A percentile compares a stretch with the other conserved stretches of the same genome.
Evolutionary conservation across 1,140 invertebrate genomes (phyloP).

Genomic region (Caenorhabditis briggsae): DNA sequence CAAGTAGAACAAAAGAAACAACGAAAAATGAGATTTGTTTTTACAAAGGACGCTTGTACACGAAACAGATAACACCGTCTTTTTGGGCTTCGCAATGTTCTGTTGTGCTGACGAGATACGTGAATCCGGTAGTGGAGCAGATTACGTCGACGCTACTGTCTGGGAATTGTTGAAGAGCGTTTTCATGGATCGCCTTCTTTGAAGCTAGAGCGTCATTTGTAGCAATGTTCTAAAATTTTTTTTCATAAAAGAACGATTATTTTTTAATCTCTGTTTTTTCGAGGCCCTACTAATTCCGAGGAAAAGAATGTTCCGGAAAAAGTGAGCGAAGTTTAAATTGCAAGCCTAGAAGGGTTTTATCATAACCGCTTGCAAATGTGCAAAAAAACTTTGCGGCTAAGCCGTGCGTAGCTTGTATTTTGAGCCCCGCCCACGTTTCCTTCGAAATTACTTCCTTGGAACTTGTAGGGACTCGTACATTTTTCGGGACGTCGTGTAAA

Average conservation of each 20-base stretch:
- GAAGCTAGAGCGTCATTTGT: slow-evolving; percentile 61
- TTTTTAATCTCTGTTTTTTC: no score
- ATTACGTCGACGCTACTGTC: slow-evolving; percentile 63
- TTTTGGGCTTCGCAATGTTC: slow-evolving; percentile 68
- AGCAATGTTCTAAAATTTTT: slow-evolving; percentile 63
- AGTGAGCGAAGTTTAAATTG: no score
- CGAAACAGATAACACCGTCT: slow-evolving; percentile 66
- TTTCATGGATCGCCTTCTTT: slow-evolving; percentile 62
- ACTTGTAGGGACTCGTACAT: no score
- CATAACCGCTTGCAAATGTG: no score
- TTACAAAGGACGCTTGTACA: slow-evolving; percentile 64
- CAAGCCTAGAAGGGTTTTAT: no score
- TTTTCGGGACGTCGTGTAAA: no score
- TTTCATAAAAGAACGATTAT: not conserved
- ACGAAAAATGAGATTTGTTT: not conserved
- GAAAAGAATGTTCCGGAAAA: no score
- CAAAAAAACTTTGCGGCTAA: no score
- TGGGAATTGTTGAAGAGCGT: slow-evolving; percentile 56
- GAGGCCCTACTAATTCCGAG: no score
- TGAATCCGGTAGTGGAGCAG: slow-evolving; percentile 66
- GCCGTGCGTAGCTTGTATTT: no score
- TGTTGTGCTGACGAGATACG: slow-evolving; percentile 66
- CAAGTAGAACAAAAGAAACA: not conserved
- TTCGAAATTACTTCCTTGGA: no score
- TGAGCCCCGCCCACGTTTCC: no score